phyloP scores from a whole-genome alignment of 23 tunicate genomes.

The Trididemnum clinides region DNA sequence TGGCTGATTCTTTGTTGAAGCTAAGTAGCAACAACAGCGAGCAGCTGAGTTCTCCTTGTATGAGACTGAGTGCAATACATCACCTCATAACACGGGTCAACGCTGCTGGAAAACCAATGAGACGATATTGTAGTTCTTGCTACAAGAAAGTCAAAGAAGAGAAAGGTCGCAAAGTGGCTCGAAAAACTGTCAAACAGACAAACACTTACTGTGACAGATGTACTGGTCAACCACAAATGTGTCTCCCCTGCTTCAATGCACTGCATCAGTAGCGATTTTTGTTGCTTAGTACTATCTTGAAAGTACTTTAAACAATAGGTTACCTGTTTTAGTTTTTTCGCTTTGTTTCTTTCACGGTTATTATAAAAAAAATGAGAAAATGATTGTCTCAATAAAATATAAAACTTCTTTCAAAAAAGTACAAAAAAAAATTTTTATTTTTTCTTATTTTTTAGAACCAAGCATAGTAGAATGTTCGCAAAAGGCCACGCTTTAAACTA shows the following conservation, averaged over 20 bases:
- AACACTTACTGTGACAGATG: too few relatives aligned
- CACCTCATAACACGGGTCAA: conserved; percentile 7
- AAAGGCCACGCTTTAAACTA: conserved; percentile 31
- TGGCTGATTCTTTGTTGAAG: conserved; percentile 18
- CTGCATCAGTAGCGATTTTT: conserved; percentile 20
- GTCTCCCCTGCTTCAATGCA: conserved; percentile 17
- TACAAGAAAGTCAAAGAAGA: conserved; percentile 3
- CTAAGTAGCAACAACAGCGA: conserved; percentile 14
- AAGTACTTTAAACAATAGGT: conserved; percentile 15
- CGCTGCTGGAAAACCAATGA: neutral
- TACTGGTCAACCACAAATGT: conserved; percentile 23
- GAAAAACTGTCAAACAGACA: conserved; percentile 31
- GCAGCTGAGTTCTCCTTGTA: conserved; percentile 6
- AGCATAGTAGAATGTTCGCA: conserved; percentile 23
- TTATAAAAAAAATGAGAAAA: neutral
- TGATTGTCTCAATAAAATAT: conserved; percentile 15
- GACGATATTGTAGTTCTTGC: conserved; percentile 24
- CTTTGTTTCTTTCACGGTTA: conserved; percentile 13
- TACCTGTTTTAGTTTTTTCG: neutral
- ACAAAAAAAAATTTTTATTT: neutral
- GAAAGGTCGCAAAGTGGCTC: conserved; percentile 8
- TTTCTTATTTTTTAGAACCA: conserved; percentile 24
- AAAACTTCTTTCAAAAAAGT: neutral
- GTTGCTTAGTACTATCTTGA: conserved; percentile 21
- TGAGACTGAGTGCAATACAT: neutral